phyloP scores from a whole-genome alignment of 2,888 invertebrate genomes.

The Pseudococcus jackbeardsleyi region DNA sequence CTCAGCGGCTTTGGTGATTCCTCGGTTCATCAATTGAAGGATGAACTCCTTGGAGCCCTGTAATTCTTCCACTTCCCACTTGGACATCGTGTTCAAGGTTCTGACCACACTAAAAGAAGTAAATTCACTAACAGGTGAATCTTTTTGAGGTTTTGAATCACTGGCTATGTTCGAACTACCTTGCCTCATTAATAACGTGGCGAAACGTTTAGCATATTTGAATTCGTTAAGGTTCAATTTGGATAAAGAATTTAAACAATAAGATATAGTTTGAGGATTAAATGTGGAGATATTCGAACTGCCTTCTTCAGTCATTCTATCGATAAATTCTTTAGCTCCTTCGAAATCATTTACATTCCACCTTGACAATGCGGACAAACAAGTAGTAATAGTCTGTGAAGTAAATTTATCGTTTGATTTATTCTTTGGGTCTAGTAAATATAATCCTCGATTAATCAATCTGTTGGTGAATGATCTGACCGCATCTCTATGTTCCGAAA shows the following conservation, averaged over 20 bases:
- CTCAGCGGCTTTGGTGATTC: too few relatives aligned
- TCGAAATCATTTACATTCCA: not conserved
- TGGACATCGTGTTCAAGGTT: too few relatives aligned
- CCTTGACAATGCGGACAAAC: not conserved
- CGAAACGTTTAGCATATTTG: not conserved
- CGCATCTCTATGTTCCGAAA: too few relatives aligned
- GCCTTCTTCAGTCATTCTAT: not conserved
- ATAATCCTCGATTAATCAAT: too few relatives aligned
- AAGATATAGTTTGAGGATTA: not conserved
- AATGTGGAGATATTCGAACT: not conserved
- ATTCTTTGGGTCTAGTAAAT: too few relatives aligned
- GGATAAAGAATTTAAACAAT: not conserved
- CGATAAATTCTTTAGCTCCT: not conserved
- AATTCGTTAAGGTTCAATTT: not conserved
- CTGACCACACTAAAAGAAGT: not conserved
- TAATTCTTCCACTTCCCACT: too few relatives aligned
- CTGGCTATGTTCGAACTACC: not conserved
- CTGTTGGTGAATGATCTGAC: too few relatives aligned
- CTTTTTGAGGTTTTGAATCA: not conserved
- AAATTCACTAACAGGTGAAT: not conserved
- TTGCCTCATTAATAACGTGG: not conserved
- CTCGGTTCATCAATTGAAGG: too few relatives aligned
- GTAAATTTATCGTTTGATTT: too few relatives aligned
- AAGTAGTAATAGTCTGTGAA: not conserved
- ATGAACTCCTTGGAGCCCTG: too few relatives aligned